Evolutionary conservation across 2,113 vertebrate species (phyloP).

Genomic region (Pleuronectes platessa): DNA sequence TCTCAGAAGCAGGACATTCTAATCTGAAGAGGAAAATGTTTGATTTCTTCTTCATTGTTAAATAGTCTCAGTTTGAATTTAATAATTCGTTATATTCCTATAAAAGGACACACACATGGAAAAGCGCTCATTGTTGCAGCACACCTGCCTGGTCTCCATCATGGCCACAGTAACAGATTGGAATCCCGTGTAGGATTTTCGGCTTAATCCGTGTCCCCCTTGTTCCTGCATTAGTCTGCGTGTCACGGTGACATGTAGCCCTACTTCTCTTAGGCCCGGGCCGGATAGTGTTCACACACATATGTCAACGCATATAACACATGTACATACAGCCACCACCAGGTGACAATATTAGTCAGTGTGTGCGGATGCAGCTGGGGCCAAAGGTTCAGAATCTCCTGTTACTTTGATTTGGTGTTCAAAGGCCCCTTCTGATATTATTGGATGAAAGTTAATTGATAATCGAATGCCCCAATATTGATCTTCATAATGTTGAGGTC

Average conservation of each 20-base stretch:
- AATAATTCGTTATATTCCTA: background rate
- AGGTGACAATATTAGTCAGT: slow-evolving; percentile 26
- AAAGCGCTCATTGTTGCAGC: slow-evolving; percentile 66
- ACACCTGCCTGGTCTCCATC: slow-evolving; percentile 71
- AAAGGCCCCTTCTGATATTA: background rate
- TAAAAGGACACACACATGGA: slow-evolving; percentile 10
- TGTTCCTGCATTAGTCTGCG: slow-evolving; percentile 72
- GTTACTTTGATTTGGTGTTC: background rate
- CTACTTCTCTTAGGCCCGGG: slow-evolving; percentile 13
- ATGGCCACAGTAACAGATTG: slow-evolving; percentile 32
- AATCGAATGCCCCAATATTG: too few species aligned
- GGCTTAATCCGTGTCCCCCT: slow-evolving; percentile 66
- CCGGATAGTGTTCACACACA: slow-evolving; percentile 48
- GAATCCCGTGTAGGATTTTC: slow-evolving; percentile 61
- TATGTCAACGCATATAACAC: slow-evolving; percentile 47
- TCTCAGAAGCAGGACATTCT: too few species aligned
- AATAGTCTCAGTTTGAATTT: too few species aligned
- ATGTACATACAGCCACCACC: slow-evolving; percentile 26
- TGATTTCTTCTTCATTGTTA: too few species aligned
- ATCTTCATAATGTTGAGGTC: too few species aligned
- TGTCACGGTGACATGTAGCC: slow-evolving; percentile 62
- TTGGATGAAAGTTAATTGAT: background rate
- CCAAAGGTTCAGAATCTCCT: too few species aligned
- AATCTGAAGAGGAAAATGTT: too few species aligned
- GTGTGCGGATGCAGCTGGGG: background rate